Conservation (phyloP, 2,113 vertebrate species). For the Jaculus jaculus region DNA sequence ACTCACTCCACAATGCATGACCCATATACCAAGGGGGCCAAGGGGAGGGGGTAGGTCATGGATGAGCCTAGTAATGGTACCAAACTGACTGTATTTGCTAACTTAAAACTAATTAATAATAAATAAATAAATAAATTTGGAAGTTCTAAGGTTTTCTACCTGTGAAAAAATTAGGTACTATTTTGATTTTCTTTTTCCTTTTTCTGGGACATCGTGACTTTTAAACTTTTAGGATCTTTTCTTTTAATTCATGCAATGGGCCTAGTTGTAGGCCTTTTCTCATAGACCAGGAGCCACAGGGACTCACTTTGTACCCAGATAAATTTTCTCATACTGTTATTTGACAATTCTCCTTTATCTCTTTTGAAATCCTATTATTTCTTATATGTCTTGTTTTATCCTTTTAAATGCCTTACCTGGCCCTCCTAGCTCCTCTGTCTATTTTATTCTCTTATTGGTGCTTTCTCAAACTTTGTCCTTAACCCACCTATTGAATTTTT, state of each 20-base stretch:
- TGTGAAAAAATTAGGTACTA: neutral
- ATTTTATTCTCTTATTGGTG: neutral
- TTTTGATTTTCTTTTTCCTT: neutral
- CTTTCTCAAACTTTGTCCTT: neutral
- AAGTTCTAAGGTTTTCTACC: neutral
- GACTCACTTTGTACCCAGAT: neutral
- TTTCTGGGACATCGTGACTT: neutral
- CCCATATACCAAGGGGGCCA: too few species aligned
- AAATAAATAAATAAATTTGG: too few species aligned
- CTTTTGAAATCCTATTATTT: neutral
- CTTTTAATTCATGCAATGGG: neutral
- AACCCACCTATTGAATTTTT: neutral
- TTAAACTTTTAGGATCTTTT: neutral
- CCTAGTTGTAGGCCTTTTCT: neutral
- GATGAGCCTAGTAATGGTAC: too few species aligned
- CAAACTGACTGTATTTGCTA: too few species aligned
- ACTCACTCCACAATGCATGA: too few species aligned
- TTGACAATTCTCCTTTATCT: neutral
- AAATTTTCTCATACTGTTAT: neutral
- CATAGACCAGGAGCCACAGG: rapidly evolving
- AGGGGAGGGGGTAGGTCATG: too few species aligned
- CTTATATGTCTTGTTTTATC: neutral
- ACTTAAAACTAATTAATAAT: too few species aligned
- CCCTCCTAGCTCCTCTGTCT: neutral
- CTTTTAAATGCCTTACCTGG: neutral